Base-by-base conservation (phyloP, 2,888 invertebrate genomes). In the Thera britannica region DNA sequence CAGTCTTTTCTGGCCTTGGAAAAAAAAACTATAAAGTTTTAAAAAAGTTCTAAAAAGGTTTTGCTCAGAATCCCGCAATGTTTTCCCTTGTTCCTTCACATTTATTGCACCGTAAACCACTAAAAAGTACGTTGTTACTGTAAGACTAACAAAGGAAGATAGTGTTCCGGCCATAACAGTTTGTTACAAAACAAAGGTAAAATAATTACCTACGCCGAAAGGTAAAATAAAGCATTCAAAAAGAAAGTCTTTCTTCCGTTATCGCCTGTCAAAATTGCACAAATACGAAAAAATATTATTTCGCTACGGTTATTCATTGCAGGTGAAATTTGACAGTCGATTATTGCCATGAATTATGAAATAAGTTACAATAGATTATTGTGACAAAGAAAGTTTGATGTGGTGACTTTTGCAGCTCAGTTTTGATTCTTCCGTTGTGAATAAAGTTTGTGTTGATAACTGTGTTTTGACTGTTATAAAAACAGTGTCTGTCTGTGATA, bases 61-160 rank as follows among this genome's bases (percentile, higher is more conserved):
- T 63, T 46, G 59, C 58, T 56, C 48, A 80, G 85, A 57, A 44
- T 87, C 85, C 92, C 91, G 90, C 93, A 92, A 93, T 93, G 90
- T 93, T 93, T 92, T 82, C 83, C 86, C 85, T 90, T 91, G 91
- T 90, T 83, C 81, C 80, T 81, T 84, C 82, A 83, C 74, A 83
- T 89, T 92, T 92, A 93, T 92, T 85, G 78, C 86, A 75, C 83
- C 88, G 89, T 93, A 90, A 92, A 93, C 93, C 93, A 88, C 92
- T 89, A 90, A 92, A 91, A 90, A 87, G 88, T 87, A 84, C 87
- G 88, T 89, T 85, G 87, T 85, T 83, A 85, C 77, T 83, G 83
- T 78, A 81, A 77, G 76, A 77, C 75, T 80, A 81, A 88, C 88
- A 86, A 87, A 83, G 85, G 83, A 48, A 80, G 83, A 88, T 86